Conservation (phyloP, 2,888 invertebrate species). For the Philhelius pedissequus region DNA sequence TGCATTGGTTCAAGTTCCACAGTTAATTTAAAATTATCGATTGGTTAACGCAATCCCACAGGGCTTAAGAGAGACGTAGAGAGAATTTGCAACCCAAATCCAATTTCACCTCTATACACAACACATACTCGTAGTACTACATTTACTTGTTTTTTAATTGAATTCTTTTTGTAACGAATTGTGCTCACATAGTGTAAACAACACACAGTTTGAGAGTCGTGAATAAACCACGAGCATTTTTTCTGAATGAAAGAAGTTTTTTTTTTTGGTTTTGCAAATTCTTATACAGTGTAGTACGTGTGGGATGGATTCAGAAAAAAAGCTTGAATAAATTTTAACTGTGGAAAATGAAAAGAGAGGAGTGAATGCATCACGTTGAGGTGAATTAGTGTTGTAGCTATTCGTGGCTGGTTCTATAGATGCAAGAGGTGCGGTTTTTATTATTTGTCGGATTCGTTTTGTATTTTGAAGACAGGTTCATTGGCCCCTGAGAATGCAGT, state of each 20-base stretch:
- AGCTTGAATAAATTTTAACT: conserved; percentile 15
- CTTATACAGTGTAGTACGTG: not conserved
- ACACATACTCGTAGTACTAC: no score
- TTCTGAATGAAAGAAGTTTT: conserved; percentile 36
- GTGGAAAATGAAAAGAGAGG: not conserved
- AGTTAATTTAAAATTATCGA: conserved; percentile 13
- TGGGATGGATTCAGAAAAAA: not conserved
- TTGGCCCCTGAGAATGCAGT: not conserved
- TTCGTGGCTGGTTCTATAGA: not conserved
- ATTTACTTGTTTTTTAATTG: conserved; percentile 11
- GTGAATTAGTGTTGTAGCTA: not conserved
- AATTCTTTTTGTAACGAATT: conserved; percentile 31
- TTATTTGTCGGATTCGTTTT: not conserved
- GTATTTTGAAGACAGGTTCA: not conserved
- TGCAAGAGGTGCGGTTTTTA: not conserved
- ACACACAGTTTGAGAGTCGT: conserved; percentile 4
- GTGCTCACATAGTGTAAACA: conserved; percentile 3
- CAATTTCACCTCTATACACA: no score
- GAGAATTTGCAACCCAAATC: not conserved
- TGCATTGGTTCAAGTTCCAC: conserved; percentile 23
- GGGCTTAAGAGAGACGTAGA: not conserved
- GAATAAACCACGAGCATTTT: conserved; percentile 46
- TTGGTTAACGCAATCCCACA: conserved; percentile 15
- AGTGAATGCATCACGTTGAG: not conserved
- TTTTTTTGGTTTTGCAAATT: conserved; percentile 27